Percentiles rank a stretch among this genome's conserved stretches.
Evolutionary conservation across 2,113 vertebrate genomes (phyloP).

Genomic region (Xyrauchen texanus): DNA sequence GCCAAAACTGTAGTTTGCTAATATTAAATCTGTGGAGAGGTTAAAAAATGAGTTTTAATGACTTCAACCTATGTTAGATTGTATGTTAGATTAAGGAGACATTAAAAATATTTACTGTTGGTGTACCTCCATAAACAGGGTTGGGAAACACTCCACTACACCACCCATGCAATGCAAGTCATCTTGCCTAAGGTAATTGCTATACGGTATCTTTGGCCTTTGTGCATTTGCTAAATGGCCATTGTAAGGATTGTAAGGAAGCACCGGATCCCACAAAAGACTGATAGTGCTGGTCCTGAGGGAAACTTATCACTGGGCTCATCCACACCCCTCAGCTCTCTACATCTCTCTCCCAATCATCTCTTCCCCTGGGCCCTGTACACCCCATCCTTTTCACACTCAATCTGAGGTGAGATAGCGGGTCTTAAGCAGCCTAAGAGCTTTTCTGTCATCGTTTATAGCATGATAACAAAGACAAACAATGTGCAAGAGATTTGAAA

Average conservation of each 20-base stretch:
- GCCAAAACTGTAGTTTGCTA: too few relatives aligned
- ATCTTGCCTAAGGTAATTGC: too few relatives aligned
- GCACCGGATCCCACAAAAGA: neutral
- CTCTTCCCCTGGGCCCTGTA: conserved; percentile 3
- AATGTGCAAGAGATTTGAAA: conserved; percentile 7
- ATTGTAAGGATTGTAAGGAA: neutral
- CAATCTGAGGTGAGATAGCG: conserved; percentile 28
- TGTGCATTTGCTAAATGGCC: neutral
- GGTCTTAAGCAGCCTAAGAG: conserved; percentile 26
- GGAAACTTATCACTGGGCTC: conserved; percentile 19
- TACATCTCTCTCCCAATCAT: conserved; percentile 22
- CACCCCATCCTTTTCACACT: conserved; percentile 32
- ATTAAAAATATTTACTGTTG: too few relatives aligned
- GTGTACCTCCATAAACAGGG: too few relatives aligned
- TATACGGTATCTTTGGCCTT: neutral
- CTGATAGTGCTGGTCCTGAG: conserved; percentile 18
- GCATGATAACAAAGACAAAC: neutral
- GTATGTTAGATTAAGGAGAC: too few relatives aligned
- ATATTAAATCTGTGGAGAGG: too few relatives aligned
- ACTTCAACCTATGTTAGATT: too few relatives aligned
- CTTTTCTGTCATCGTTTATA: conserved; percentile 12
- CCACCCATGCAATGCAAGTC: too few relatives aligned
- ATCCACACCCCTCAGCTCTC: conserved; percentile 18
- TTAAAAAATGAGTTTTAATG: too few relatives aligned
- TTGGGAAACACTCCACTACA: too few relatives aligned